phyloP scores from a whole-genome alignment of 1,140 invertebrate species.

The Hestina assimilis region DNA sequence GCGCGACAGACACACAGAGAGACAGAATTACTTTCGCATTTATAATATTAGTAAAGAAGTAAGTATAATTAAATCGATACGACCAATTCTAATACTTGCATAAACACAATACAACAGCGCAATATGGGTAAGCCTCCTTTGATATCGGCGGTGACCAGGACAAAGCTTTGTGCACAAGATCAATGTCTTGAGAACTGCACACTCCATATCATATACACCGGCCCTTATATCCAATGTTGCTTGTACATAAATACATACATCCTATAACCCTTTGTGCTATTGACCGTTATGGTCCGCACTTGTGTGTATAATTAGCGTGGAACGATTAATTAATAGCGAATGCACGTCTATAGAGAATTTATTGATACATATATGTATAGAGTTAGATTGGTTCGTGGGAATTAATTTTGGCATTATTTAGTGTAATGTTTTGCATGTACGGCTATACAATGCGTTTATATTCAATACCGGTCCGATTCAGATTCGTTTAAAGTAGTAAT shows the following conservation, averaged over 20 bases:
- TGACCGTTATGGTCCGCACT: conserved; percentile 46
- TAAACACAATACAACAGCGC: background rate
- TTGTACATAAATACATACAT: conserved; percentile 14
- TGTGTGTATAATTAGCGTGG: conserved; percentile 66
- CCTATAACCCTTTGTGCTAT: conserved; percentile 48
- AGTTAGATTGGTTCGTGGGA: background rate
- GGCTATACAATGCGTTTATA: background rate
- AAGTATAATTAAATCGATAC: too few species aligned
- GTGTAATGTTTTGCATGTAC: background rate
- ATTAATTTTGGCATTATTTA: conserved; percentile 9
- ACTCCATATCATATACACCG: conserved; percentile 31
- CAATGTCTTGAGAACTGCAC: conserved; percentile 56
- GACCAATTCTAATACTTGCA: background rate
- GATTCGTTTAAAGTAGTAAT: too few species aligned
- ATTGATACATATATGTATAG: conserved; percentile 1
- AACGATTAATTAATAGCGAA: conserved; percentile 70
- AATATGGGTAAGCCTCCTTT: background rate
- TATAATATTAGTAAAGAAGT: too few species aligned
- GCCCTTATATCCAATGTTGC: conserved; percentile 13
- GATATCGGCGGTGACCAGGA: conserved; percentile 38
- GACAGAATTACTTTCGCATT: too few species aligned
- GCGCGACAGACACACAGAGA: too few species aligned
- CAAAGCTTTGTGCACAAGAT: conserved; percentile 61
- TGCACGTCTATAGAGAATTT: conserved; percentile 29
- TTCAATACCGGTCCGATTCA: background rate